phyloP scores from a whole-genome alignment of 2,113 vertebrate species.

The Morone chrysops region DNA sequence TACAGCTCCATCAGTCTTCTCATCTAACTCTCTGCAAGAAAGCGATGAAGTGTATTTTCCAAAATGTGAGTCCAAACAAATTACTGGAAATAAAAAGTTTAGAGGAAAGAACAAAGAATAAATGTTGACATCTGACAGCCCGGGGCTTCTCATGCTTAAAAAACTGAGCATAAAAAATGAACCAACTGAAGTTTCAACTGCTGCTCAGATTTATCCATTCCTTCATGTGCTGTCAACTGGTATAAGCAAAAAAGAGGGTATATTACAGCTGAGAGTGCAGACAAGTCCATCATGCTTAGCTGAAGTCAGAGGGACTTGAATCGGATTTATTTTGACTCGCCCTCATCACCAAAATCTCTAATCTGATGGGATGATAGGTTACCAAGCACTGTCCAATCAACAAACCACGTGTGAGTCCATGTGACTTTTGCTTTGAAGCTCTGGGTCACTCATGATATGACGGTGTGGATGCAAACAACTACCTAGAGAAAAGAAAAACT shows the following conservation, averaged over 20 bases:
- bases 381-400: conserved; percentile 23
- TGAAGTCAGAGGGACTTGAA: conserved; percentile 41
- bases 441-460: conserved; percentile 1
- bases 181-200: conserved; percentile 21
- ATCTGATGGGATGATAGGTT: conserved; percentile 57
- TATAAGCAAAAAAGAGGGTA: conserved; percentile 7
- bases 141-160: conserved; percentile 1
- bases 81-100: neutral
- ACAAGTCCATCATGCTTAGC: conserved; percentile 47
- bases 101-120: conserved; percentile 4
- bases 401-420: conserved; percentile 29
- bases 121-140: conserved; percentile 16
- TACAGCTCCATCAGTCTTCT: neutral
- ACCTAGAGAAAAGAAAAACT: too few species aligned
- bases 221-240: conserved; percentile 22
- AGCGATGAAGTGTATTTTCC: neutral
- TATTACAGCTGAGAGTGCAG: conserved; percentile 29
- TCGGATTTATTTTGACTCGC: conserved; percentile 47
- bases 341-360: conserved; percentile 58
- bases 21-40: neutral
- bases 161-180: conserved; percentile 28
- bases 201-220: conserved; percentile 7
- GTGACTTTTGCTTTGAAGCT: neutral
- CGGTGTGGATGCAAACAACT: neutral
- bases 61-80: neutral